Percentiles rank a stretch among this genome's conserved stretches.
phyloP scores from a whole-genome alignment of 1,140 invertebrate species.

The Aplysia californica region DNA sequence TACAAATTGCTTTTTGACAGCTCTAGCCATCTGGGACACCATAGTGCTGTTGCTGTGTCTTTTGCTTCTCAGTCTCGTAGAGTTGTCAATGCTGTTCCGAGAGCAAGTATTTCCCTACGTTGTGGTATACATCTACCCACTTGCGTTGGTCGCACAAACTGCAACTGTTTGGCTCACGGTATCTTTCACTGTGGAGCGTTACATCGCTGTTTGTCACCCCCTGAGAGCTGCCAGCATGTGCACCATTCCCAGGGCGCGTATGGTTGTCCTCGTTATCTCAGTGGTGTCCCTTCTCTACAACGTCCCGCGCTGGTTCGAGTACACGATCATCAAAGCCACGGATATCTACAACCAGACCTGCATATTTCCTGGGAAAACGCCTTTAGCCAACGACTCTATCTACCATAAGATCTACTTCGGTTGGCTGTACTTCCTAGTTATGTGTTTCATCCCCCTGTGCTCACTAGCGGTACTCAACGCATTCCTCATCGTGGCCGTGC shows the following conservation, averaged over 20 bases:
- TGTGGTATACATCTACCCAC: conserved; percentile 85
- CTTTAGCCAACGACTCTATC: conserved; percentile 76
- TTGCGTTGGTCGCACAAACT: conserved; percentile 88
- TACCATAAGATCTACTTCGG: conserved; percentile 89
- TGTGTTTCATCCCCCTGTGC: conserved; percentile 90
- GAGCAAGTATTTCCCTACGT: conserved; percentile 81
- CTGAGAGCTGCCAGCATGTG: conserved; percentile 87
- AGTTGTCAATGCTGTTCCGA: conserved; percentile 74
- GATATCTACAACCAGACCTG: conserved; percentile 27
- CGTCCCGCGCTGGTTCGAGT: conserved; percentile 75
- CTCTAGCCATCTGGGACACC: conserved; percentile 90
- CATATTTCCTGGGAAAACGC: conserved; percentile 75
- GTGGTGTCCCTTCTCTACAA: conserved; percentile 90
- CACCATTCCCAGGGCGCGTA: conserved; percentile 87
- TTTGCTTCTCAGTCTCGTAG: conserved; percentile 83
- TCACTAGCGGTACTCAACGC: conserved; percentile 87
- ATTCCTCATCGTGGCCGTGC: conserved; percentile 79
- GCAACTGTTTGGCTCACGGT: conserved; percentile 95
- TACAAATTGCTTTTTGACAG: conserved; percentile 92
- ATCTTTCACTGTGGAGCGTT: conserved; percentile 94
- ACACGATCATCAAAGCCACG: conserved; percentile 58
- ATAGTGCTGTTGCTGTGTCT: conserved; percentile 88
- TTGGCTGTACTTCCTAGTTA: conserved; percentile 91
- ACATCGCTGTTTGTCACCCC: conserved; percentile 96
- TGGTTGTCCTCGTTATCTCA: conserved; percentile 86